phyloP scores from a whole-genome alignment of 2,797 vertebrate genomes.

The Crax fasciolata region DNA sequence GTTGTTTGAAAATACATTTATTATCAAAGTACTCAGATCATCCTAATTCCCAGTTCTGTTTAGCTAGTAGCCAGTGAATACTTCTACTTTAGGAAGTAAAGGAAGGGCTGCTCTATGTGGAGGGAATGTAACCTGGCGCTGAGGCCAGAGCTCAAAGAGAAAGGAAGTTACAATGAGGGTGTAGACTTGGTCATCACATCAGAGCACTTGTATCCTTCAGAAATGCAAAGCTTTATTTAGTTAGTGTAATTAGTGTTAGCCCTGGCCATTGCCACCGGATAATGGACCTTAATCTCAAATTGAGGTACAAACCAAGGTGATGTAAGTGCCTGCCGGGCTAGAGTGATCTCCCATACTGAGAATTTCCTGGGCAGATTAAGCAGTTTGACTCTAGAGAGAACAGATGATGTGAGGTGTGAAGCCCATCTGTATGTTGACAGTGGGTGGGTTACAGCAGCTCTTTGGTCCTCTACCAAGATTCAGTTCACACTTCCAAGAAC shows the following conservation, averaged over 20 bases:
- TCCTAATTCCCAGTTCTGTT: background rate
- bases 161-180: background rate
- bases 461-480: background rate
- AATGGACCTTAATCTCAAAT: background rate
- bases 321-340: background rate
- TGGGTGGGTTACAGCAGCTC: background rate
- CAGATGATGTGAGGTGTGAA: background rate
- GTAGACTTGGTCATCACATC: background rate
- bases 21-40: background rate
- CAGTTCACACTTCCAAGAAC: rapidly evolving
- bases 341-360: background rate
- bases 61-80: background rate
- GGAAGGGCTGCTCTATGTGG: background rate
- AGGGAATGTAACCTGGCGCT: background rate
- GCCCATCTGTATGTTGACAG: rapidly evolving
- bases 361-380: background rate
- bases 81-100: background rate
- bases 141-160: background rate
- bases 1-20: background rate
- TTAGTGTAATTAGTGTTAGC: background rate
- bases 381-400: background rate
- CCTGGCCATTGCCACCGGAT: background rate
- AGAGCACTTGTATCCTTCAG: background rate
- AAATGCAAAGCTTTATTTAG: background rate
- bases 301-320: background rate